Evolutionary conservation across 2,113 vertebrate species (phyloP).

Genomic region (Serinus canaria): DNA sequence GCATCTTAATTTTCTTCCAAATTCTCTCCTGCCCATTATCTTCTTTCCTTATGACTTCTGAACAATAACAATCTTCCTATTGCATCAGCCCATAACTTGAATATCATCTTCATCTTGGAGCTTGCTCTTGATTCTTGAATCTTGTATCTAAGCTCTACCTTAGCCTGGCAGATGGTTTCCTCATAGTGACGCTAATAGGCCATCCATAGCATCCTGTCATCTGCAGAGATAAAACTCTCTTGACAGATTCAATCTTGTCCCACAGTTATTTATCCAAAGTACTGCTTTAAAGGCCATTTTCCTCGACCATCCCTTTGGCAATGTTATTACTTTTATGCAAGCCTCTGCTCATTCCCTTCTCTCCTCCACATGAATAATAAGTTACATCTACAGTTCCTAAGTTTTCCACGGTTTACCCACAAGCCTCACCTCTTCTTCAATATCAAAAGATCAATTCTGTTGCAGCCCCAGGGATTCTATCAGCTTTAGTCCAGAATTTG

Average conservation of each 20-base stretch:
- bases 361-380: neutral
- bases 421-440: conserved; percentile 11
- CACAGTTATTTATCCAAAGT: neutral
- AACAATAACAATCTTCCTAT: neutral
- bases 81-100: neutral
- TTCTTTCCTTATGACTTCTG: neutral
- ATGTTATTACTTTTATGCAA: neutral
- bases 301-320: neutral
- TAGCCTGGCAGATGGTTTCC: neutral
- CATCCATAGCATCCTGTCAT: neutral
- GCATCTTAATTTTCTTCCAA: neutral
- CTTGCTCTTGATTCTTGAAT: neutral
- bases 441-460: conserved; percentile 6
- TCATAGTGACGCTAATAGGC: neutral
- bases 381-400: neutral
- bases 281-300: neutral
- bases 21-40: neutral
- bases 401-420: neutral
- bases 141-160: neutral
- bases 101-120: neutral
- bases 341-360: neutral
- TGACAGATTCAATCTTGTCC: conserved; percentile 29
- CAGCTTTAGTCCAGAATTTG: neutral
- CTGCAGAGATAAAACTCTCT: conserved; percentile 30
- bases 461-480: neutral